Evolutionary conservation across 2,888 invertebrate genomes (phyloP), one percentile per base, ranked within the genome.

Genomic region (Trypoxylon attenuatum): DNA sequence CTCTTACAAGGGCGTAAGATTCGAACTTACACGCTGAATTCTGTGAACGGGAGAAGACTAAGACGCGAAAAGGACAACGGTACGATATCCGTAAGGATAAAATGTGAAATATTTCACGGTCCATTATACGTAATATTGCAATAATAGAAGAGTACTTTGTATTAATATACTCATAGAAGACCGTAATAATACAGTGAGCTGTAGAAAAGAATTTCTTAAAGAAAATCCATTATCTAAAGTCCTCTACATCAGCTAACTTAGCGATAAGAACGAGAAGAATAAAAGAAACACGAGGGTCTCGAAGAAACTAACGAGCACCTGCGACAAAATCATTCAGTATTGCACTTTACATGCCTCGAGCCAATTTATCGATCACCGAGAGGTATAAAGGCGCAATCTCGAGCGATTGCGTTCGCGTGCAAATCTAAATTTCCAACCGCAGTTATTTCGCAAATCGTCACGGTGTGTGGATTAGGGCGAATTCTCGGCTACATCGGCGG

Each of bases 401-500:
- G 41, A 61, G 46, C 46, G 56, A 21, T 39, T 45, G 49, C 42
- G 51, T 65, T 51, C 21, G 19, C 49, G 27, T 16, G 56, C 61
- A 21, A 15, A 19, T 46, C 49, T 63, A 70, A 33, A 55, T 74
- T 61, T 70, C 66, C 53, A 59, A 59, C 47, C 29, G 51, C 45
- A 73, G 78, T 79, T 77, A 47, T 69, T 71, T 62, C 69, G 51
- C 49, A 83, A 84, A 66, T 80, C 79, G 78, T 76, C 85, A 86
- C 85, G 73, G 85, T 85, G 85, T 85, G 85, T 50, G 85, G 85
- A 73, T 73, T 85, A 75, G 84, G 84, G 81, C 84, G 85, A 80
- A 85, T 86, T 43, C 82, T 86, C 74, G 86, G 85, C 85, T 85
- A 84, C 82, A 86, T 86, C 86, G 86, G 85, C 85, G 85, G 84